Conservation (phyloP, 1,140 invertebrate species). For the Drosophila auraria region DNA sequence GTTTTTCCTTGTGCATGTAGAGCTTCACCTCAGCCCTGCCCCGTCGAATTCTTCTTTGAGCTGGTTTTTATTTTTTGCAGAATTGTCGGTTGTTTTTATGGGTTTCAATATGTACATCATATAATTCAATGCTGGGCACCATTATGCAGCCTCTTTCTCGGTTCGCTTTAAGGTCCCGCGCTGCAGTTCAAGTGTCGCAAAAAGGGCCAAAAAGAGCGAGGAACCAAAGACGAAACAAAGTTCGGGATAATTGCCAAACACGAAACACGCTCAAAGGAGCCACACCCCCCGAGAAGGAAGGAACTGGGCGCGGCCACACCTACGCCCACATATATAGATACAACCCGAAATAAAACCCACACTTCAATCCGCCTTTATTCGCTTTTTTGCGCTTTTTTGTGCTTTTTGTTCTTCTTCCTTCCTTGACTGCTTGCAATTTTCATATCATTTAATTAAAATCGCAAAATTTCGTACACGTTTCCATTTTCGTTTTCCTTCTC, state of each 20-base stretch:
- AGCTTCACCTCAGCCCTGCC: background rate
- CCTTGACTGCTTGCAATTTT: constrained; percentile 74
- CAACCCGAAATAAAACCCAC: constrained; percentile 16
- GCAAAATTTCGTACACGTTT: constrained; percentile 83
- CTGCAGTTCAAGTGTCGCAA: constrained; percentile 56
- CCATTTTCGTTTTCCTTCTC: constrained; percentile 68
- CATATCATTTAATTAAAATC: constrained; percentile 84
- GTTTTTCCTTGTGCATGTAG: constrained; percentile 32
- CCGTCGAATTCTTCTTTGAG: background rate
- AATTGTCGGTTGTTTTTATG: constrained; percentile 48
- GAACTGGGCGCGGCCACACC: constrained; percentile 53
- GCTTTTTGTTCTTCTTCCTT: constrained; percentile 25
- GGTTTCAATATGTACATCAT: constrained; percentile 43
- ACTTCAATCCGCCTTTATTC: constrained; percentile 5
- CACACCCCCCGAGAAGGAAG: constrained; percentile 24
- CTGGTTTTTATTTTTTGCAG: background rate
- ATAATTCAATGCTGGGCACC: constrained; percentile 46
- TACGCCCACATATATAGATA: constrained; percentile 34
- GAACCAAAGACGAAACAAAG: constrained; percentile 22
- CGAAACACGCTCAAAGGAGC: constrained; percentile 37
- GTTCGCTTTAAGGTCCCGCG: constrained; percentile 11
- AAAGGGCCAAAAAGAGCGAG: constrained; percentile 14
- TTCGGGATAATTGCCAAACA: constrained; percentile 55
- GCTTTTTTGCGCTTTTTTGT: background rate
- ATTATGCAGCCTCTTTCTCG: constrained; percentile 31